Evolutionary conservation across 2,113 vertebrate genomes (phyloP).

Genomic region (Catharus bicknelli): DNA sequence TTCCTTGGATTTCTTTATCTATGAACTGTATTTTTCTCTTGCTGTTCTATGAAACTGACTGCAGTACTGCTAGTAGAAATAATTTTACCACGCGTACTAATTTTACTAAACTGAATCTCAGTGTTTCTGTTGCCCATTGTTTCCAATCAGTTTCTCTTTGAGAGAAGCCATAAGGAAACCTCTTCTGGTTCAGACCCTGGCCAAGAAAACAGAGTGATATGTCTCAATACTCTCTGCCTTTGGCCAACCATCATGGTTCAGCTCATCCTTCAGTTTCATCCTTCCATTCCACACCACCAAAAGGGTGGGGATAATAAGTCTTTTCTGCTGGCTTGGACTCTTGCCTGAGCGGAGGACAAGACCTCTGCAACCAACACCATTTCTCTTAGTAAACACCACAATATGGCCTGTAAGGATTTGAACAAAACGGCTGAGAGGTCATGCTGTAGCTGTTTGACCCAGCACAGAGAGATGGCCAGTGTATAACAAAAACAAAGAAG

Average conservation of each 20-base stretch:
- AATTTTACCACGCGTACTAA: background rate
- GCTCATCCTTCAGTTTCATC: background rate
- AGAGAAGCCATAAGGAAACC: background rate
- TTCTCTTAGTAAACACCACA: background rate
- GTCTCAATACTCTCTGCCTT: background rate
- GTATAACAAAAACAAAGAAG: background rate
- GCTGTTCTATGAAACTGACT: background rate
- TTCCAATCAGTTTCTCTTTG: background rate
- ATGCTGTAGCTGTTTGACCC: background rate
- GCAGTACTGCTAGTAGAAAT: background rate
- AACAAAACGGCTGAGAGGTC: background rate
- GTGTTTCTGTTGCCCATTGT: background rate
- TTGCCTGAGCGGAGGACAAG: background rate
- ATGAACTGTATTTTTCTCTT: background rate
- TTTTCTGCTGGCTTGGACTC: background rate
- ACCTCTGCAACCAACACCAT: background rate
- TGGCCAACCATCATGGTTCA: background rate
- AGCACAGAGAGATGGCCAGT: too few species aligned
- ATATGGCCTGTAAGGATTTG: background rate
- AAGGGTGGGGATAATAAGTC: fast-evolving
- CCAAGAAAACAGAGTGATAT: background rate
- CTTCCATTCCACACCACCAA: background rate
- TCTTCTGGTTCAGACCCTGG: background rate
- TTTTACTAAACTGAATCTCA: background rate
- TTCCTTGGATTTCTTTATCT: background rate